Evolutionary conservation across 2,113 vertebrate species (phyloP).

Genomic region (Perca flavescens): DNA sequence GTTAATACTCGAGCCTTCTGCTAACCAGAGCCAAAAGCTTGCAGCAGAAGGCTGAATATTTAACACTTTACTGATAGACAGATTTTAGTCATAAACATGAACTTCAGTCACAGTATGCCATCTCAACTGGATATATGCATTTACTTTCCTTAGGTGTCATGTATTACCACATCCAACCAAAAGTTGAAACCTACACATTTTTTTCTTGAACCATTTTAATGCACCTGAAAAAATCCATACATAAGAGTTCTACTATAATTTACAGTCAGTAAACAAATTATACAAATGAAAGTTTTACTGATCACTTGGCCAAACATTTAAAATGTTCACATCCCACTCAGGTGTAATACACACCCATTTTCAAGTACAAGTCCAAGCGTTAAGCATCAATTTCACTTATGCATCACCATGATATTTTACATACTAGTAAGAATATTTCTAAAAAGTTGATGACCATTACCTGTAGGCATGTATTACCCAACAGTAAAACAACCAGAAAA

Average conservation of each 20-base stretch:
- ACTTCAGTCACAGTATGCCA: too few relatives aligned
- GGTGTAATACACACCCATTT: conserved; percentile 13
- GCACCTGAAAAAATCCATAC: conserved; percentile 4
- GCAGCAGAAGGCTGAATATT: too few relatives aligned
- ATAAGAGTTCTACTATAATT: not conserved
- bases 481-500: not conserved
- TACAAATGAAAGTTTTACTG: conserved; percentile 11
- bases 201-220: conserved; percentile 38
- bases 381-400: conserved; percentile 5
- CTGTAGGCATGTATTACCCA: too few relatives aligned
- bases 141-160: not conserved
- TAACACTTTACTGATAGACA: too few relatives aligned
- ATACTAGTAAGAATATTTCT: conserved; percentile 20
- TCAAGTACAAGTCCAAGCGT: not conserved
- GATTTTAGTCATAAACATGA: too few relatives aligned
- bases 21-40: too few relatives aligned
- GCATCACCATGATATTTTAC: conserved; percentile 39
- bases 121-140: too few relatives aligned
- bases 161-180: not conserved
- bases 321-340: not conserved
- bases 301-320: not conserved
- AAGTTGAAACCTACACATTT: conserved; percentile 2
- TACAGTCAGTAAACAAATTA: conserved; percentile 16
- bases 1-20: too few relatives aligned
- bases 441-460: not conserved